phyloP scores from a whole-genome alignment of 2,797 vertebrate genomes.

The Alosa sapidissima region DNA sequence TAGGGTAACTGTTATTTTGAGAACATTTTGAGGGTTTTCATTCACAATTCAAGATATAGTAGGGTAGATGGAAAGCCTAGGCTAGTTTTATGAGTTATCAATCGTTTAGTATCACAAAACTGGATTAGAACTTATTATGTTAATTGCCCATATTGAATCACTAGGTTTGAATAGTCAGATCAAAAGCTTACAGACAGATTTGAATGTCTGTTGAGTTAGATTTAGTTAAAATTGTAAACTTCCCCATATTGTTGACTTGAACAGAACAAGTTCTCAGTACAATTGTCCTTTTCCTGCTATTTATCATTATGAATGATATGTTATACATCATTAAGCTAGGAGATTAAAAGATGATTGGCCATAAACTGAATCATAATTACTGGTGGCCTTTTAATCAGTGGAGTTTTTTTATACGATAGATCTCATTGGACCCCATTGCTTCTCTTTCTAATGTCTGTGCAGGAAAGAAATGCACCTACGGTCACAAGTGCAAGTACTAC shows the following conservation, averaged over 20 bases:
- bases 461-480: conserved; percentile 99
- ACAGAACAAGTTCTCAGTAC: neutral
- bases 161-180: neutral
- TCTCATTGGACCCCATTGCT: neutral
- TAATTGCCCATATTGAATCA: neutral
- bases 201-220: neutral
- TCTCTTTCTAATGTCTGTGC: conserved; percentile 52
- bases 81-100: neutral
- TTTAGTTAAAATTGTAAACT: neutral
- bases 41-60: neutral
- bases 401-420: neutral
- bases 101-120: neutral
- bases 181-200: neutral
- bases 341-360: conserved; percentile 4
- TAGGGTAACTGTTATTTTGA: neutral
- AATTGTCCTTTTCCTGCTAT: neutral
- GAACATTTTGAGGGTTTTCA: neutral
- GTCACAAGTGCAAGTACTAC: conserved; percentile 99
- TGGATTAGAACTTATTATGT: neutral
- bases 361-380: neutral
- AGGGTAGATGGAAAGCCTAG: neutral
- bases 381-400: neutral
- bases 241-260: neutral
- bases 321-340: neutral
- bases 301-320: neutral